Base-by-base conservation (phyloP, 2,113 vertebrate genomes). In the Mungos mungo region DNA sequence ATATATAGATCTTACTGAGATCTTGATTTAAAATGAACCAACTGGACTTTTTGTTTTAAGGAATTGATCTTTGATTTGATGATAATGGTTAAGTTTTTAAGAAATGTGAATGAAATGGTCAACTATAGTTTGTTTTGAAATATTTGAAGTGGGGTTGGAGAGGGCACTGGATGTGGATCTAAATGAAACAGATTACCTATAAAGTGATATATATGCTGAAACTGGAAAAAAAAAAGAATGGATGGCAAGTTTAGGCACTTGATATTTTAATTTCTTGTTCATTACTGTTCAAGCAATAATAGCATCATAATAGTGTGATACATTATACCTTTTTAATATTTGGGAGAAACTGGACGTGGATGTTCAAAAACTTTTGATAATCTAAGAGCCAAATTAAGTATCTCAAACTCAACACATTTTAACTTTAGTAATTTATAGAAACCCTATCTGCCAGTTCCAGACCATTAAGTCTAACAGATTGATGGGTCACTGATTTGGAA, bases 341-440 rank as follows among this genome's bases (percentile, higher is more conserved):
- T 93, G 54, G 2, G 19, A 27, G 63, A 92, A 94, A 90, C 14
- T 35, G 19, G 65, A 88, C 31, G 16, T 85, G n/a, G 76, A 65
- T 92, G 6, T 29, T 85, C 52, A 86, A 31, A 60, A 79, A 10
- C 3, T 77, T 31, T 60, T 90, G 66, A 71, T 96, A 80, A 90
- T 89, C 35, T 86, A 50, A 76, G 18, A 93, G 15, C 15, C 74
- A 96, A 65, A 66, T 71, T 76, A 66, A 63, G 2, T 25, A 65
- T 63, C 63, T 97, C 57, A 90, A 92, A 71, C 33, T 82, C 63
- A 97, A 86, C 65, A 57, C 5, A 86, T 87, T 83, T 60, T 60
- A 88, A 93, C 8, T 15, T 35, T 12, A 69, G 33, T 68, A 60
- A 97, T 80, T 74, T 96, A 82, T n/a, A 89, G 54, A 96, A 66